Evolutionary conservation across 2,113 vertebrate genomes (phyloP).

Genomic region (Callipepla californica): DNA sequence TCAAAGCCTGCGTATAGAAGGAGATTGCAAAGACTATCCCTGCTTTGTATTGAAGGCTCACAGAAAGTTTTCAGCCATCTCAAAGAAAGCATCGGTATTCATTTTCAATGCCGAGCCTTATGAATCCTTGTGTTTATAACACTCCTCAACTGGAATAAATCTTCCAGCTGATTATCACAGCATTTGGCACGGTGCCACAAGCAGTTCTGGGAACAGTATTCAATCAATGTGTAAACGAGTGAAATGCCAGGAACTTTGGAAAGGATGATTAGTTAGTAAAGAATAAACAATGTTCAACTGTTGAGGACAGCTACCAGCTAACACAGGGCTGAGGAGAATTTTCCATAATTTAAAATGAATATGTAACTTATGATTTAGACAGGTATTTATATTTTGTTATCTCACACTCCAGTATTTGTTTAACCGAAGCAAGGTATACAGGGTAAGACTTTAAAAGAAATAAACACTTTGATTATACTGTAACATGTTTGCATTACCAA

Average conservation of each 20-base stretch:
- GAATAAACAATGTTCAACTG: conserved; percentile 77
- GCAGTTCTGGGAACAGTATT: conserved; percentile 79
- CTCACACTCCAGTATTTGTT: conserved; percentile 62
- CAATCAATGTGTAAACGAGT: conserved; percentile 80
- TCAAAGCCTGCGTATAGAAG: conserved; percentile 49
- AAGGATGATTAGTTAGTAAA: conserved; percentile 78
- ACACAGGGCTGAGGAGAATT: conserved; percentile 57
- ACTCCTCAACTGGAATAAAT: conserved; percentile 86
- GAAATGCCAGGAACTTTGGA: conserved; percentile 81
- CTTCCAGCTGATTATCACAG: conserved; percentile 87
- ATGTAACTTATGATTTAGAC: conserved; percentile 52
- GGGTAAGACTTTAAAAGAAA: conserved; percentile 70
- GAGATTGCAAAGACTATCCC: conserved; percentile 16
- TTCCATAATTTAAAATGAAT: conserved; percentile 73
- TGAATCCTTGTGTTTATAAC: conserved; percentile 84
- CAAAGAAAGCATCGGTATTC: conserved; percentile 71
- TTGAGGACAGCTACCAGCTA: conserved; percentile 63
- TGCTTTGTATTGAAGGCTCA: neutral
- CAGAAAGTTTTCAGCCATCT: conserved; percentile 70
- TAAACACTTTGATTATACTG: conserved; percentile 66
- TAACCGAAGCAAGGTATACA: conserved; percentile 69
- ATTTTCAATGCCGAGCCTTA: conserved; percentile 66
- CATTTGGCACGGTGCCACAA: conserved; percentile 77
- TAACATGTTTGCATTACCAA: conserved; percentile 49
- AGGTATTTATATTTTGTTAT: conserved; percentile 76